Conservation (phyloP, 37 sponge, comb jelly and placozoan species). For the Mnemiopsis leidyi region DNA sequence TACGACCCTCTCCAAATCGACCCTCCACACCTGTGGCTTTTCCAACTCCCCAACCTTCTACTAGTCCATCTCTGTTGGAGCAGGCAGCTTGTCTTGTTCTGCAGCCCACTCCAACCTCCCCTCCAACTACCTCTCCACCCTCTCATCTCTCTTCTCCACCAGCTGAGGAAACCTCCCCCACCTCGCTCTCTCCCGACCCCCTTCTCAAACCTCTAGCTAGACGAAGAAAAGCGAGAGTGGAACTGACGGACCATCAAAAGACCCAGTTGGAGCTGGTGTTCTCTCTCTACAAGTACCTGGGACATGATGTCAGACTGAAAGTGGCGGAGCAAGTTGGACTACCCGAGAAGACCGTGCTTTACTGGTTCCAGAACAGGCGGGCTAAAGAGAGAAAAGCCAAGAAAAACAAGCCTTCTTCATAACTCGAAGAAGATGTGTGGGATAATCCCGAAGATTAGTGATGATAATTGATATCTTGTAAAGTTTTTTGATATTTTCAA, state of each 20-base stretch:
- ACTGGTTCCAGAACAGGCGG: conserved; percentile 49
- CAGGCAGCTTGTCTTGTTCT: too few species aligned
- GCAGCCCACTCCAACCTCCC: too few species aligned
- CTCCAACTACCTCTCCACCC: neutral
- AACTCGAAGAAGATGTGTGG: neutral
- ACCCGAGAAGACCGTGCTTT: conserved; percentile 30
- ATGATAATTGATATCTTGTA: neutral
- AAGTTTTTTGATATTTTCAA: too few species aligned
- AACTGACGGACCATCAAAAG: neutral
- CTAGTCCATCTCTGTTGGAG: neutral
- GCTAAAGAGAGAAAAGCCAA: neutral
- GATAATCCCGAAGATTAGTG: neutral
- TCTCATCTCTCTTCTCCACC: too few species aligned
- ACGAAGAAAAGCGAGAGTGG: neutral
- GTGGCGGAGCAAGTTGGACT: conserved; percentile 17
- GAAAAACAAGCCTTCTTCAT: neutral
- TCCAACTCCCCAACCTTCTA: too few species aligned
- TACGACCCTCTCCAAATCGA: too few species aligned
- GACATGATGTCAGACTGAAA: conserved; percentile 12
- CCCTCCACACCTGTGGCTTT: too few species aligned
- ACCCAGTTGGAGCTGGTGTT: neutral
- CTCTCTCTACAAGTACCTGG: conserved; percentile 17
- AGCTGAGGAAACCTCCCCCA: too few species aligned
- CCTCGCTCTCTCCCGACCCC: too few species aligned
- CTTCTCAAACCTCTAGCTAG: neutral